phyloP scores from a whole-genome alignment of 2,888 invertebrate genomes.

The Drosophila parthenogenetica region DNA sequence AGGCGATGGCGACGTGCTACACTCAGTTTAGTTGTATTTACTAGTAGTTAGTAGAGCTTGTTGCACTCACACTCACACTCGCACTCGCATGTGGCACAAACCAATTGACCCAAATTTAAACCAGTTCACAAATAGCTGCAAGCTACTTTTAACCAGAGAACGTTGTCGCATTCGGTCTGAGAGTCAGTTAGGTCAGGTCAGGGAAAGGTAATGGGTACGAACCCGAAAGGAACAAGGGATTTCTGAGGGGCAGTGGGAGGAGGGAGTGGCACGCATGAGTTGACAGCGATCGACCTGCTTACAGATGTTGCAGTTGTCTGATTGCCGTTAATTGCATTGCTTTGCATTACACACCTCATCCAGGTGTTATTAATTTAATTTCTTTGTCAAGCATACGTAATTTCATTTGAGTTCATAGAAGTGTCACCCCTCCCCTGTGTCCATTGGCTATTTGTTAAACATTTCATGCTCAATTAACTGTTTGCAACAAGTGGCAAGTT shows the following conservation, averaged over 20 bases:
- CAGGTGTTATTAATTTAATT: constrained; percentile 67
- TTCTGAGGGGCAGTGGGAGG: not conserved
- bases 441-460: constrained; percentile 35
- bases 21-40: constrained; percentile 40
- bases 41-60: constrained; percentile 29
- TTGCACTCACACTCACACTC: constrained; percentile 21
- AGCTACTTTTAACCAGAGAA: constrained; percentile 60
- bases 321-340: constrained; percentile 66
- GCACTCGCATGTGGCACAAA: constrained; percentile 62
- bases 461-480: constrained; percentile 56
- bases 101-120: constrained; percentile 81
- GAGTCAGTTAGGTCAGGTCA: constrained; percentile 7
- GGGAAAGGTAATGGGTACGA: constrained; percentile 7
- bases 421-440: not conserved
- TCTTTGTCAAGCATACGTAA: constrained; percentile 39
- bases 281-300: constrained; percentile 1
- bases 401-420: constrained; percentile 17
- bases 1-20: constrained; percentile 21
- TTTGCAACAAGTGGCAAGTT: constrained; percentile 41
- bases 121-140: constrained; percentile 73
- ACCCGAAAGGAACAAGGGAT: not conserved
- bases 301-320: constrained; percentile 20
- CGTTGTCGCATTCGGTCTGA: constrained; percentile 30
- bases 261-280: constrained; percentile 11
- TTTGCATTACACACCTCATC: constrained; percentile 62